phyloP scores from a whole-genome alignment of 1,140 invertebrate genomes.

The Zaprionus vittiger region DNA sequence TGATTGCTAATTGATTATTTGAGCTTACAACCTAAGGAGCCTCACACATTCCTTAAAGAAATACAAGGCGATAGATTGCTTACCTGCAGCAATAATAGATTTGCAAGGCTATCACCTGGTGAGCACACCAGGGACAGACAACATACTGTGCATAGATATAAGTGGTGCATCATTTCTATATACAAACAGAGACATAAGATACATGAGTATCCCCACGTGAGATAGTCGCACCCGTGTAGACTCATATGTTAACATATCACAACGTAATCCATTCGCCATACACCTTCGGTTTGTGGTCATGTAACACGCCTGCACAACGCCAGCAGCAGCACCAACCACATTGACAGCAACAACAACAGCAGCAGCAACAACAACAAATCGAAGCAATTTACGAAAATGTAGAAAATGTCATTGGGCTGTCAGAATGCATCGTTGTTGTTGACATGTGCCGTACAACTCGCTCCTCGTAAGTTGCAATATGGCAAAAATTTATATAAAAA shows the following conservation, averaged over 20 bases:
- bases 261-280: neutral
- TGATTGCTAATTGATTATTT: too few species aligned
- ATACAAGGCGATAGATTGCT: neutral
- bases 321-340: constrained; percentile 2
- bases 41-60: too few species aligned
- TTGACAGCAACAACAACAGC: constrained; percentile 18
- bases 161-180: neutral
- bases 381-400: constrained; percentile 84
- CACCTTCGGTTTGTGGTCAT: constrained; percentile 50
- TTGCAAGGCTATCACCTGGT: neutral
- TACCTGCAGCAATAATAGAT: neutral
- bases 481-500: constrained; percentile 65
- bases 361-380: constrained; percentile 65
- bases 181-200: neutral
- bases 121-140: neutral
- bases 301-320: constrained; percentile 55
- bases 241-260: constrained; percentile 6
- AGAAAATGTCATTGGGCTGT: constrained; percentile 84
- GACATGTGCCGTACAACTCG: constrained; percentile 72
- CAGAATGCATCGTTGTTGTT: constrained; percentile 82
- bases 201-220: neutral
- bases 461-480: constrained; percentile 35
- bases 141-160: neutral
- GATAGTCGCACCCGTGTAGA: neutral
- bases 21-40: too few species aligned